Evolutionary conservation across 2,888 invertebrate species (phyloP).

Genomic region (Folsomia candida): DNA sequence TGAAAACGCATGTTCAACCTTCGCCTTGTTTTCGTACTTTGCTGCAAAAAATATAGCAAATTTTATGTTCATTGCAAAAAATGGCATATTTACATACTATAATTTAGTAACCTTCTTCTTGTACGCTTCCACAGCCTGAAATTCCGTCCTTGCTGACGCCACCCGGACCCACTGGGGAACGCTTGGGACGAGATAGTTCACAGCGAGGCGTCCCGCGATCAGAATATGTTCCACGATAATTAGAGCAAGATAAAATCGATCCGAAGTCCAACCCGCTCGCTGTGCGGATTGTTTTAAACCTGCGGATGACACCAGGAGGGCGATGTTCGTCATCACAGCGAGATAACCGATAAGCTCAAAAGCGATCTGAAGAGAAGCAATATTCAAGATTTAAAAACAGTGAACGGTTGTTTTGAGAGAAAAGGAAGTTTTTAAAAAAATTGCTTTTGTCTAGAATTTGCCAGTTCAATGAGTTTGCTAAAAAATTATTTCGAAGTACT

Average conservation of each 20-base stretch:
- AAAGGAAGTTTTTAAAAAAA: too few species aligned
- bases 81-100: not conserved
- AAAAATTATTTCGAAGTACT: too few species aligned
- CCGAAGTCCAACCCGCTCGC: not conserved
- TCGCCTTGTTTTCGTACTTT: not conserved
- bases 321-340: slow-evolving; percentile 27
- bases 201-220: slow-evolving; percentile 6
- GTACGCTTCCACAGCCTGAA: slow-evolving; percentile 10
- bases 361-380: not conserved
- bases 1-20: too few species aligned
- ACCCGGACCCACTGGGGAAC: slow-evolving; percentile 21
- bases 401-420: too few species aligned
- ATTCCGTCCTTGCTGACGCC: slow-evolving; percentile 12
- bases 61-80: not conserved
- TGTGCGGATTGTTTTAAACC: not conserved
- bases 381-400: too few species aligned
- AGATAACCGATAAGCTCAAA: slow-evolving; percentile 19
- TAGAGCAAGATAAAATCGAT: slow-evolving; percentile 6
- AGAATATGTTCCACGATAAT: slow-evolving; percentile 18
- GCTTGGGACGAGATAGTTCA: slow-evolving; percentile 19
- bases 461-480: too few species aligned
- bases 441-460: too few species aligned
- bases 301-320: slow-evolving; percentile 9
- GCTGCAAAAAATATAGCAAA: not conserved
- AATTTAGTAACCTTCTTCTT: slow-evolving; percentile 22